Evolutionary conservation across 2,797 vertebrate genomes (phyloP).

Genomic region (Bovichtus variegatus): DNA sequence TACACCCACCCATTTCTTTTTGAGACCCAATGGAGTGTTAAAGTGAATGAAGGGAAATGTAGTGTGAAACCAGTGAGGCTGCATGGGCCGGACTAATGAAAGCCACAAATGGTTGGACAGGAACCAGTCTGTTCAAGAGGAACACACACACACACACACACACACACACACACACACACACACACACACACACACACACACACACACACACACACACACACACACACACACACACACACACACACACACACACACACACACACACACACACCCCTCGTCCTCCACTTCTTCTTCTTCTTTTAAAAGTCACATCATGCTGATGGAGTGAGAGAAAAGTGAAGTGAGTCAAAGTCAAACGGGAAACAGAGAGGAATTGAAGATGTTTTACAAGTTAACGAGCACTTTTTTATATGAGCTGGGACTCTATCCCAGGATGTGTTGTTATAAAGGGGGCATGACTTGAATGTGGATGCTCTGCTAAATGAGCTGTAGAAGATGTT

Average conservation of each 20-base stretch:
- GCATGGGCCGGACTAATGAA: conserved; percentile 83
- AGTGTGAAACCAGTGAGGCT: conserved; percentile 86
- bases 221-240: no score
- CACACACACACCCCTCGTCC: not conserved
- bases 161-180: no score
- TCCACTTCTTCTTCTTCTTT: conserved; percentile 25
- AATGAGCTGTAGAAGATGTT: conserved; percentile 26
- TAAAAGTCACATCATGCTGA: conserved; percentile 57
- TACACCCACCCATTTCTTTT: conserved; percentile 84
- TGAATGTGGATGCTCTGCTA: conserved; percentile 39
- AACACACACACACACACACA: no score
- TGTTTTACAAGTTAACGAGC: conserved; percentile 59
- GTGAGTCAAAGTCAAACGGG: conserved; percentile 54
- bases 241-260: no score
- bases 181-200: no score
- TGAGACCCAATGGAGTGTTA: conserved; percentile 86
- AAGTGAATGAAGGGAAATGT: conserved; percentile 87
- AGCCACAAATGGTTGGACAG: conserved; percentile 82
- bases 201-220: no score
- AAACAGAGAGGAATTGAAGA: conserved; percentile 50
- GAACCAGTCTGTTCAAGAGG: conserved; percentile 40
- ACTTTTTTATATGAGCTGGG: conserved; percentile 44
- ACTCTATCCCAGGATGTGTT: conserved; percentile 47
- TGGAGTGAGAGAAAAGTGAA: conserved; percentile 51
- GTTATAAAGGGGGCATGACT: conserved; percentile 46